Evolutionary conservation across 2,113 vertebrate genomes (phyloP), one percentile per base, ranked within the genome.

Genomic region (Cyprinus carpio): DNA sequence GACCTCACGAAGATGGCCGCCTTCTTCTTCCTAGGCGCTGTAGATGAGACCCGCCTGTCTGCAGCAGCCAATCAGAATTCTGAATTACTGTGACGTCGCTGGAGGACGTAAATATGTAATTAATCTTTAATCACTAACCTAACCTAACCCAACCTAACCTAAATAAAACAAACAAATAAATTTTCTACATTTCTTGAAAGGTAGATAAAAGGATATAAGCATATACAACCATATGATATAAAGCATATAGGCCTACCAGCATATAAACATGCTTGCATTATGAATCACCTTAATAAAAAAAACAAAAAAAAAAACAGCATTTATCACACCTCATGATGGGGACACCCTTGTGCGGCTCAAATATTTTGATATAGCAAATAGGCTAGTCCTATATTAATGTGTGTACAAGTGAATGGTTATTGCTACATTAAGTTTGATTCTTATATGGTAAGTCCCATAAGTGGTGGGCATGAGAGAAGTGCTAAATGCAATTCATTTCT

Each of bases 1-100:
- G 92, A 94, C 93, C 93, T 93, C 90, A 94, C 90, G 90, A 93
- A 93, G 81, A 94, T 94, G 93, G 92, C 93, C 69, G 88, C 79
- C 77, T 77, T 87, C 84, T 83, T 87, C 86, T 87, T 86, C 89
- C 90, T 86, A 54, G 69, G 67, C 46, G 43, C 27, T 75, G 69
- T 40, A 34, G 56, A 65, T 31, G 20, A 71, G 65, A 56, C 40
- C 43, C 82, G n/a, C 62, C 46, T 51, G n/a, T 23, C 64, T 16
- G 43, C 34, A 37, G 13, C 67, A 84, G 76, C 86, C 82, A 81
- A 84, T 79, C 34, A 75, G 2, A 81, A 29, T 3, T 13, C 4
- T 34, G 46, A 0, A 4, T 72, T 15, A 6, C 13, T 18, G 5
- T 79, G 75, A 87, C 86, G 86, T 84, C 62, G 60, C 23, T 5